Conservation (phyloP, 2,888 invertebrate species). For the Heterodera filipjevi region DNA sequence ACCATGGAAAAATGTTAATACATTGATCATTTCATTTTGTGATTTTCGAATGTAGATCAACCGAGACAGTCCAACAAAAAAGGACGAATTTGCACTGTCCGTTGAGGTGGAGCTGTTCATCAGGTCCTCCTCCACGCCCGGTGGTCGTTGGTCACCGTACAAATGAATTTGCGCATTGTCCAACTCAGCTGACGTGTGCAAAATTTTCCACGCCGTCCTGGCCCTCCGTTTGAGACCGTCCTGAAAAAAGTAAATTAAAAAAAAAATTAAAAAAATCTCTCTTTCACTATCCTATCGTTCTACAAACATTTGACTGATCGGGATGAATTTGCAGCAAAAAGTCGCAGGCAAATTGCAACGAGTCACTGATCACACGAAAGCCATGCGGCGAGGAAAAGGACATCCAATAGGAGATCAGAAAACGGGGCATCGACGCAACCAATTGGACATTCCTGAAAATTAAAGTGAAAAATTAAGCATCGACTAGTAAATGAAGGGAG, state of each 20-base stretch:
- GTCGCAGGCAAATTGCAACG: slow-evolving; percentile 48
- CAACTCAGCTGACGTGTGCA: slow-evolving; percentile 48
- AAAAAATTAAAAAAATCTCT: background rate
- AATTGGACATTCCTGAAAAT: slow-evolving; percentile 77
- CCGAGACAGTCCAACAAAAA: slow-evolving; percentile 48
- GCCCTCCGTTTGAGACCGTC: slow-evolving; percentile 36
- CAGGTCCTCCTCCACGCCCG: slow-evolving; percentile 31
- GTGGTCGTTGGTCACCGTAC: slow-evolving; percentile 45
- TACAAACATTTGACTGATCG: slow-evolving; percentile 17
- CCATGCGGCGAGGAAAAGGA: slow-evolving; percentile 83
- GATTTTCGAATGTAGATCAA: slow-evolving; percentile 45
- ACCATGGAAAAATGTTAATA: too few relatives aligned
- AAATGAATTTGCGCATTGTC: slow-evolving; percentile 51
- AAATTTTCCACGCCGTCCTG: slow-evolving; percentile 45
- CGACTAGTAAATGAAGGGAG: background rate
- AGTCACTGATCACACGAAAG: slow-evolving; percentile 56
- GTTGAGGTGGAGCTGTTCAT: slow-evolving; percentile 16
- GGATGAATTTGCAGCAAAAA: slow-evolving; percentile 39
- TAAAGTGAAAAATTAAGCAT: background rate
- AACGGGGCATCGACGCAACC: slow-evolving; percentile 82
- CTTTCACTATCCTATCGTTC: background rate
- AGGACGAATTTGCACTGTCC: slow-evolving; percentile 35
- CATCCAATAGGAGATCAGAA: slow-evolving; percentile 88
- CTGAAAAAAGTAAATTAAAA: slow-evolving; percentile 11
- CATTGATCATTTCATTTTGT: background rate